These are phyloP conservation scores for Toxonevra muliebris DNA, from an alignment of 2,888 invertebrate genomes.

Conservation along the genomic window DNA sequence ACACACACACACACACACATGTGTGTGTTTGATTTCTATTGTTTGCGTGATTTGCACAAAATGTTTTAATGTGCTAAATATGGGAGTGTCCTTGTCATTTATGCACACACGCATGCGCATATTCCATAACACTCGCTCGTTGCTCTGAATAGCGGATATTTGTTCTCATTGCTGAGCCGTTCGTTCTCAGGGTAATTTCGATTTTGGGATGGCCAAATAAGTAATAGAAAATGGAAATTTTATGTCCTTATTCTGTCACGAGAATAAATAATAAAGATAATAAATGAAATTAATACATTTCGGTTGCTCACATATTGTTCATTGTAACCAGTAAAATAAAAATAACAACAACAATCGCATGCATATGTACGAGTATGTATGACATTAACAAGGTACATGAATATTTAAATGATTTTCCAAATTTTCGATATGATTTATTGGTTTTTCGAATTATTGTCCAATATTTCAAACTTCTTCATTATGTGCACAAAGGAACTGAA, in stretches of 20 bases:
- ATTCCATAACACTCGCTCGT: too few relatives aligned
- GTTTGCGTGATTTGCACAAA: not conserved
- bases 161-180: too few relatives aligned
- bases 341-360: too few relatives aligned
- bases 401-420: too few relatives aligned
- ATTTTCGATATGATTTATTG: too few relatives aligned
- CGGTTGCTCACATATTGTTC: not conserved
- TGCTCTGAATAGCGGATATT: too few relatives aligned
- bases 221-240: not conserved
- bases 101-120: constrained; percentile 22
- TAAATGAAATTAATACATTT: constrained; percentile 59
- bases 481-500: too few relatives aligned
- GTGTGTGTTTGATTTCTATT: constrained; percentile 12
- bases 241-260: constrained; percentile 38
- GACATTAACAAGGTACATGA: too few relatives aligned
- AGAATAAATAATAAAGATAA: constrained; percentile 52
- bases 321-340: too few relatives aligned
- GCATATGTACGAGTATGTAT: too few relatives aligned
- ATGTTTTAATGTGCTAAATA: constrained; percentile 52
- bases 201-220: constrained; percentile 18
- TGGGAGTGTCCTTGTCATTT: constrained; percentile 57
- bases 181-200: constrained; percentile 16
- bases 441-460: too few relatives aligned
- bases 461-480: too few relatives aligned
- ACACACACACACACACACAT: constrained; percentile 45